Conservation (phyloP, 92 coral and sea anemone genomes). For the Anthopleura xanthogrammica region DNA sequence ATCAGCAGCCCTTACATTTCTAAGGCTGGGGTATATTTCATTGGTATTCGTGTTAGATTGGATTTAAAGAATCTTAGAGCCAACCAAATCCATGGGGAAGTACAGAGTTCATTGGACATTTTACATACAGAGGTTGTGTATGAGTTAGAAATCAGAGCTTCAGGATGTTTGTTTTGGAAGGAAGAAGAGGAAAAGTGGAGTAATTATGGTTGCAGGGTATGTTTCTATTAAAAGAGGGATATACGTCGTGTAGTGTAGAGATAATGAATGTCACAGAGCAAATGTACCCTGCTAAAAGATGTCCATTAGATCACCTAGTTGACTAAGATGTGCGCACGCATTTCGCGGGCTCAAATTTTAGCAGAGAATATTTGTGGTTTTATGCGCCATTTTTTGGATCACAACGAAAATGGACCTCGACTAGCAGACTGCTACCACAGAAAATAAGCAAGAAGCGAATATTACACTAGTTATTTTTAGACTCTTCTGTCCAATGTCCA, state of each 20-base stretch:
- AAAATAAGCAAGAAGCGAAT: neutral
- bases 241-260: too few species aligned
- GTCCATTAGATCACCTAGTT: too few species aligned
- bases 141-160: conserved; percentile 35
- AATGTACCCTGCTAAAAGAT: too few species aligned
- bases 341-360: too few species aligned
- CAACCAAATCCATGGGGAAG: neutral
- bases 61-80: neutral
- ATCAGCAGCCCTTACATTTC: conserved; percentile 17
- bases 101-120: conserved; percentile 10
- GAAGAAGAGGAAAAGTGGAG: conserved; percentile 29
- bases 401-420: too few species aligned
- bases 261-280: too few species aligned
- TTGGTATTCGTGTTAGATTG: conserved; percentile 17
- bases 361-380: too few species aligned
- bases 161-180: conserved; percentile 60
- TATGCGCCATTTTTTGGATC: too few species aligned
- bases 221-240: neutral
- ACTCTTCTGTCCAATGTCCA: too few species aligned
- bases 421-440: too few species aligned
- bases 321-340: too few species aligned
- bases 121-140: conserved; percentile 12
- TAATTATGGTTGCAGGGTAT: conserved; percentile 51
- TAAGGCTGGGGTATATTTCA: conserved; percentile 22
- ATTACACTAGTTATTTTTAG: neutral